phyloP scores from a whole-genome alignment of 2,113 vertebrate species.

The Pantherophis guttatus region DNA sequence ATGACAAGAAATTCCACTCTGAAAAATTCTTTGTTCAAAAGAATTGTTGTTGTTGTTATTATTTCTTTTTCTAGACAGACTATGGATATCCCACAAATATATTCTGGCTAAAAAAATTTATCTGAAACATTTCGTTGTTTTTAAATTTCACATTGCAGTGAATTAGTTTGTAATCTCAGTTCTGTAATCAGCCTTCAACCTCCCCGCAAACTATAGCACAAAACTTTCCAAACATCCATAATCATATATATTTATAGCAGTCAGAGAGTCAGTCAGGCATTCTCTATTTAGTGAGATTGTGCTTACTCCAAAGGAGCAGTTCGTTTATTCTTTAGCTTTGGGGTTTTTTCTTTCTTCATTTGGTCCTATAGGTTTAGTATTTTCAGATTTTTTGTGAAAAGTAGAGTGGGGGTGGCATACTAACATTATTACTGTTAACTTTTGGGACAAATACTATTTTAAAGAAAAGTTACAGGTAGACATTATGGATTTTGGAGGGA shows the following conservation, averaged over 20 bases:
- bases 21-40: background rate
- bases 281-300: constrained; percentile 11
- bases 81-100: background rate
- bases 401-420: background rate
- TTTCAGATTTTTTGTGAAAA: background rate
- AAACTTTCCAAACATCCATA: constrained; percentile 18
- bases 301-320: background rate
- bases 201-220: background rate
- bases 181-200: background rate
- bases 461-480: background rate
- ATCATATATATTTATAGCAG: constrained; percentile 24
- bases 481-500: background rate
- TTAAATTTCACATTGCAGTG: constrained; percentile 14
- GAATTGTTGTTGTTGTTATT: too few species aligned
- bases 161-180: constrained; percentile 1
- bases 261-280: background rate
- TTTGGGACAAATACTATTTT: background rate
- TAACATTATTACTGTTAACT: background rate
- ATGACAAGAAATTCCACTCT: background rate
- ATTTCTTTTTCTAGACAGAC: background rate
- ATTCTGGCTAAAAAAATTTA: background rate
- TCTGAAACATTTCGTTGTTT: constrained; percentile 19
- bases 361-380: constrained; percentile 1
- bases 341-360: background rate
- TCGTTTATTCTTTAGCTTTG: constrained; percentile 31